Evolutionary conservation across 2,113 vertebrate genomes (phyloP), one percentile per base, ranked within the genome.

Genomic region (Pholis gunnellus): DNA sequence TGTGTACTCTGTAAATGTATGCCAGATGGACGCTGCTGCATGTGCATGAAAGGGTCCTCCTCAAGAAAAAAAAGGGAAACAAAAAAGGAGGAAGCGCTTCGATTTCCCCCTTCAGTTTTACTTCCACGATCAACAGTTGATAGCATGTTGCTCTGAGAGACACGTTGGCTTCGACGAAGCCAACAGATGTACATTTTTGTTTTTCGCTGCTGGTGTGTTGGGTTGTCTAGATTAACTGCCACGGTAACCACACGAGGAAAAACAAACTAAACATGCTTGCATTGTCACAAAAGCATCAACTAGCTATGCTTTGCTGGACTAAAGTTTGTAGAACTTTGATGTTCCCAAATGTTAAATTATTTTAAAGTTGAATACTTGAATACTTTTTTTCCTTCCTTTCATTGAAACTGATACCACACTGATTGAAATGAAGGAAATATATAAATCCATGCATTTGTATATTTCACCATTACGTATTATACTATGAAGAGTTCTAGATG

Each of bases 1-100:
- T 93, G 89, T 90, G 87, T 89, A 82, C 90, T 89, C 81, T 92
- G 91, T 89, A 92, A 94, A 93, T 93, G 82, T 92, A 86, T 91
- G 90, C 93, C 90, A 94, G 92, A 93, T 95, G 94, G 92, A 91
- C 79, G 9, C 69, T 72, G 83, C 42, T 72, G 46, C 59, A 79
- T 81, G 75, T 90, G 89, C 84, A 85, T 71, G 67, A 68, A 79
- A 79, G 78, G 80, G 72, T 77, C 77, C 85, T 81, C 69, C 75
- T 66, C 61, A 10, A 78, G 71, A 59, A 78, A 63, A 76, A 64
- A 65, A 76, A 60, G 25, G 70, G 54, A 83, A 83, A 85, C 78
- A 56, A 73, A 83, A 90, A 90, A 85, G 66, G 78, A 85, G 90
- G 92, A 93, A 93, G 84, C 72, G 17, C 38, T 91, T 91, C 34